These are phyloP conservation scores for Eleginops maclovinus DNA, from an alignment of 2,113 vertebrate species.

Conservation along the genomic window DNA sequence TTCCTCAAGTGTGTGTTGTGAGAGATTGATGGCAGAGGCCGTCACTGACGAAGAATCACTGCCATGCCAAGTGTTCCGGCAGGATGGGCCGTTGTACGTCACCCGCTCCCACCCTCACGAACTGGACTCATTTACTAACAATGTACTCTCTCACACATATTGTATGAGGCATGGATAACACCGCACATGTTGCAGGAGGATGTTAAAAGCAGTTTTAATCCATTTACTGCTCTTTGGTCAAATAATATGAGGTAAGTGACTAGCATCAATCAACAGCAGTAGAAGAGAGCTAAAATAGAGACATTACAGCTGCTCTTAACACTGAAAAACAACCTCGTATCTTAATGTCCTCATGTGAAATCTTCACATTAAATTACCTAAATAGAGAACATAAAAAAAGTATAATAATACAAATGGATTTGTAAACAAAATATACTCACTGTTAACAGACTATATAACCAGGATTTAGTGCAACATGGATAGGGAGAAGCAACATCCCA, in stretches of 20 bases:
- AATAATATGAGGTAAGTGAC: constrained; percentile 6
- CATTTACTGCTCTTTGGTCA: neutral
- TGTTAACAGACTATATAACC: no score
- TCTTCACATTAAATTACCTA: neutral
- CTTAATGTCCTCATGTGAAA: neutral
- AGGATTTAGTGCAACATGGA: no score
- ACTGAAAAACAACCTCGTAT: neutral
- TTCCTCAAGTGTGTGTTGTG: constrained; percentile 64
- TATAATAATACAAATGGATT: no score
- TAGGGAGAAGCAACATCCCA: no score
- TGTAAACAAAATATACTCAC: no score
- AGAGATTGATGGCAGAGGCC: constrained; percentile 68
- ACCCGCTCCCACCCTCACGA: constrained; percentile 52
- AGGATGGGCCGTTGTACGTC: constrained; percentile 41
- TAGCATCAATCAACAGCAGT: neutral
- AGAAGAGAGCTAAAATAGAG: constrained; percentile 8
- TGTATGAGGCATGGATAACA: constrained; percentile 5
- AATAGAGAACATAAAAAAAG: neutral
- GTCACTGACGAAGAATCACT: constrained; percentile 58
- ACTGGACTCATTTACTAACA: constrained; percentile 42
- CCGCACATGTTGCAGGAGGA: neutral
- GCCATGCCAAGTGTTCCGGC: constrained; percentile 35
- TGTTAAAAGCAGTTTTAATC: neutral
- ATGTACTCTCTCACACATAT: neutral
- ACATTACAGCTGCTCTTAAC: constrained; percentile 1